Evolutionary conservation across 2,113 vertebrate species (phyloP).

Genomic region (Mus musculus): DNA sequence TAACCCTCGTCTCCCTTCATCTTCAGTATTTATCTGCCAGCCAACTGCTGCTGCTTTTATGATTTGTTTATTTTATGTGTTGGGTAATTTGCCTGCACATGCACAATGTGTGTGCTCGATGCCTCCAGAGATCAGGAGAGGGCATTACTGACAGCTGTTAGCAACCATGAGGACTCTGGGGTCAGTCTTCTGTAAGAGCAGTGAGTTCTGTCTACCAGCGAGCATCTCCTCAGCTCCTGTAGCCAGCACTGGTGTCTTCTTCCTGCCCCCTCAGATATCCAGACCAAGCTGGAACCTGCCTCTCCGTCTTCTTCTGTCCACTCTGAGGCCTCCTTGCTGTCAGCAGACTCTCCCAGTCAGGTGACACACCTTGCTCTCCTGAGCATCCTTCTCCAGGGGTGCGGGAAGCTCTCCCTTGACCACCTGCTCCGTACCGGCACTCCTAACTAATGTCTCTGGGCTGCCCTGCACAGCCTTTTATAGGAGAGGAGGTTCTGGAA

Average conservation of each 20-base stretch:
- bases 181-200: neutral
- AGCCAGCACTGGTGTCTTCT: neutral
- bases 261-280: slow-evolving; percentile 60
- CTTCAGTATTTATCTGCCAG: neutral
- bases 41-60: neutral
- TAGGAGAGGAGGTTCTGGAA: slow-evolving; percentile 74
- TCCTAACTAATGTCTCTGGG: neutral
- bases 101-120: neutral
- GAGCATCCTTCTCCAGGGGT: neutral
- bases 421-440: neutral
- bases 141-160: neutral
- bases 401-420: neutral
- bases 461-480: slow-evolving; percentile 48
- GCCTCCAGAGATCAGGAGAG: neutral
- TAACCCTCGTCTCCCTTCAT: neutral
- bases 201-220: neutral
- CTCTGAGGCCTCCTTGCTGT: slow-evolving; percentile 62
- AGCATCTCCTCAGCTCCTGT: neutral
- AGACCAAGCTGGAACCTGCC: slow-evolving; percentile 75
- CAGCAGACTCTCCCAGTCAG: slow-evolving; percentile 70
- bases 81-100: neutral
- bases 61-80: neutral
- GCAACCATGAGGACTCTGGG: neutral
- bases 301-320: slow-evolving; percentile 68
- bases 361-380: neutral